Evolutionary conservation across 1,140 invertebrate genomes (phyloP).

Genomic region (Bombus confusus): DNA sequence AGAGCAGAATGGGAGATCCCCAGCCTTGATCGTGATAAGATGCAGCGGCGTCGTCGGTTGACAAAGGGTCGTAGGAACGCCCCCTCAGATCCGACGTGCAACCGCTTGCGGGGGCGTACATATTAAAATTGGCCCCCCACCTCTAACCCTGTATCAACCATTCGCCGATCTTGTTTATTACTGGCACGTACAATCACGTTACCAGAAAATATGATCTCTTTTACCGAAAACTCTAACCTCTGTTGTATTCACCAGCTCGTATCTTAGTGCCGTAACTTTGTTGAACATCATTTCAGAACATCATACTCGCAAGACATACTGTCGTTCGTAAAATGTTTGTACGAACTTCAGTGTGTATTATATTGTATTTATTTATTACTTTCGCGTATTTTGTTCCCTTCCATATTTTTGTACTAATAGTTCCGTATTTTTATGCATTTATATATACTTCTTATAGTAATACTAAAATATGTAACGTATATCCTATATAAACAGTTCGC

Average conservation of each 20-base stretch:
- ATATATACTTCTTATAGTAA: too few relatives aligned
- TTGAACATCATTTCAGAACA: background rate
- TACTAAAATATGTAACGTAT: background rate
- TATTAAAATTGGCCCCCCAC: constrained; percentile 74
- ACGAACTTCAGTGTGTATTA: background rate
- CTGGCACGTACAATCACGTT: constrained; percentile 54
- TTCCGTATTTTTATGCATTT: background rate
- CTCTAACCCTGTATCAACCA: constrained; percentile 50
- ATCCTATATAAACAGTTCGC: background rate
- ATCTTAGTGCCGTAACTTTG: background rate
- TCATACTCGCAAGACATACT: too few relatives aligned
- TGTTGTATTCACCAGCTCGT: constrained; percentile 1
- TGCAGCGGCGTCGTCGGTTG: constrained; percentile 77
- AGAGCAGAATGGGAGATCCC: constrained; percentile 66
- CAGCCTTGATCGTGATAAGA: constrained; percentile 76
- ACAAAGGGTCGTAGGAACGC: constrained; percentile 78
- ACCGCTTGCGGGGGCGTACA: constrained; percentile 78
- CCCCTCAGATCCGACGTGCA: constrained; percentile 74
- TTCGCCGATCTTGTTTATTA: constrained; percentile 70
- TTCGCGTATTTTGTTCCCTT: background rate
- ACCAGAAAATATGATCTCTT: constrained; percentile 60
- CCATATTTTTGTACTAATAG: background rate
- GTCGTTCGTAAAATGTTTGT: background rate
- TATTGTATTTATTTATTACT: background rate
- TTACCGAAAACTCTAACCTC: constrained; percentile 23